Evolutionary conservation across 37 sponge, comb jelly and placozoan genomes (phyloP).

Genomic region (Spongilla lacustris): DNA sequence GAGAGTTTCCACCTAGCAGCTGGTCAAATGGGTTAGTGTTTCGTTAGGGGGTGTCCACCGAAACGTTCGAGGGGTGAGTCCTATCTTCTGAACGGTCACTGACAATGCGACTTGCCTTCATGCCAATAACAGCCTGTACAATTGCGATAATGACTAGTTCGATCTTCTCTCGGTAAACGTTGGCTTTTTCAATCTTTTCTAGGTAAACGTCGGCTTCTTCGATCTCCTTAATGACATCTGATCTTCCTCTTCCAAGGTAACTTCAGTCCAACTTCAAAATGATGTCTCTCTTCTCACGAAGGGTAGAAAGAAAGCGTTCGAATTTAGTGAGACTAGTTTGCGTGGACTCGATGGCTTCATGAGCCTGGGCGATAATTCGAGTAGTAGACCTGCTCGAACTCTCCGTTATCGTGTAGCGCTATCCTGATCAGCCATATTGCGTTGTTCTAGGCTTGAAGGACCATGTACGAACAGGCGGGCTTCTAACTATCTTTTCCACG

Average conservation of each 20-base stretch:
- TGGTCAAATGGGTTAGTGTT: not conserved
- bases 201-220: not conserved
- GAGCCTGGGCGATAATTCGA: too few relatives aligned
- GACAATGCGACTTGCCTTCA: not conserved
- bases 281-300: not conserved
- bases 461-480: not conserved
- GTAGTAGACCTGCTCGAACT: too few relatives aligned
- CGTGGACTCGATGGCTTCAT: not conserved
- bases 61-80: not conserved
- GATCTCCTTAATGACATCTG: too few relatives aligned
- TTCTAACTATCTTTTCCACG: not conserved
- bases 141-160: not conserved
- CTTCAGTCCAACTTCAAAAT: not conserved
- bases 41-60: not conserved
- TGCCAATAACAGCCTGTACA: not conserved
- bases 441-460: too few relatives aligned
- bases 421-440: too few relatives aligned
- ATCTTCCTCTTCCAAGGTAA: not conserved
- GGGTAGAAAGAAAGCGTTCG: slow-evolving; percentile 1
- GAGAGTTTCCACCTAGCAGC: not conserved
- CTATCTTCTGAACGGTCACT: not conserved
- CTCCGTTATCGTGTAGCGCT: too few relatives aligned
- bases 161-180: not conserved
- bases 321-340: not conserved
- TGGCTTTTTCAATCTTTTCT: not conserved